These are phyloP conservation scores for Eupristina koningsbergeri DNA, from an alignment of 1,140 invertebrate species.

Conservation along the genomic window DNA sequence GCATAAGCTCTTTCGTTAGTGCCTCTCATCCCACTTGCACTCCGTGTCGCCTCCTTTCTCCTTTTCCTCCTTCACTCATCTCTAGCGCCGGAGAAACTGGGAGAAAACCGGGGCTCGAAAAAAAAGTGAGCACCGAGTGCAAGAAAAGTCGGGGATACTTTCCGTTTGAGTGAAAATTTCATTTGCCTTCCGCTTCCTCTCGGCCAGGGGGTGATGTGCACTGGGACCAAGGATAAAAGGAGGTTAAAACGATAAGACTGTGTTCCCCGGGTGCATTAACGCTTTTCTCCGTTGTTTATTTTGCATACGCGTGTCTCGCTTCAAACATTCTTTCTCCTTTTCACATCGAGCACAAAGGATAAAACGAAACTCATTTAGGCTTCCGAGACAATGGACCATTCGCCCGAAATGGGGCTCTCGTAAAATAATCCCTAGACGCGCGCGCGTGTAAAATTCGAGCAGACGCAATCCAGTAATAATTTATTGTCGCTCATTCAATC, in stretches of 20 bases:
- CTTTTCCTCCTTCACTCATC: not conserved
- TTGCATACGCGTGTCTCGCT: not conserved
- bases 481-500: not conserved
- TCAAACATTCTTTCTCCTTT: not conserved
- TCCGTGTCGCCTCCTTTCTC: no score
- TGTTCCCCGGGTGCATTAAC: not conserved
- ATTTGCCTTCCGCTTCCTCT: not conserved
- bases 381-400: slow-evolving; percentile 11
- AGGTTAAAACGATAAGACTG: slow-evolving; percentile 19
- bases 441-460: not conserved
- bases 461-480: not conserved
- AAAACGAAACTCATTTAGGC: not conserved
- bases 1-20: slow-evolving; percentile 37
- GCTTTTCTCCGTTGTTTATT: not conserved
- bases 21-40: slow-evolving; percentile 20
- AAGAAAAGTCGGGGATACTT: not conserved
- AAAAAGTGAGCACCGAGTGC: not conserved
- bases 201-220: not conserved
- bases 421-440: not conserved
- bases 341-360: not conserved
- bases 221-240: not conserved
- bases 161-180: not conserved
- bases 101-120: not conserved
- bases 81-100: not conserved
- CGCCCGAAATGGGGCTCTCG: not conserved